Base-by-base conservation (phyloP, 2,888 invertebrate species). In the Apotomis turbidana region DNA sequence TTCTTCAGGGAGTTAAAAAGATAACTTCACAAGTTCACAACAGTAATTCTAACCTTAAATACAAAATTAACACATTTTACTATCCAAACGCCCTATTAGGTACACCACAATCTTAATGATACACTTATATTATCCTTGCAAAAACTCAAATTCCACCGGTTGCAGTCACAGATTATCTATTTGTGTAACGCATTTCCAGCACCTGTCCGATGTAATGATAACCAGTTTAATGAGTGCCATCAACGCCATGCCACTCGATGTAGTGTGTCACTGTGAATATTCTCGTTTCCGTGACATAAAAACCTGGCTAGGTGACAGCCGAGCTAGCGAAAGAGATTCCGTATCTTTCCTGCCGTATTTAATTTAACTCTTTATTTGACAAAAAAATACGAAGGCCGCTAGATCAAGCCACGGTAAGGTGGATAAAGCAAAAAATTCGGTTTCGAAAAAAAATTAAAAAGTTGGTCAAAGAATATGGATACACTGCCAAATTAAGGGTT, bases 151-250 rank as follows among this genome's bases (percentile, higher is more conserved):
- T 82, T 80, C 76, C 80, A 80, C 81, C 80, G 78, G 79, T 81
- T 78, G 41, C 57, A 49, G 78, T 78, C 78, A 74, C 77, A 81
- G 85, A 89, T 87, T 86, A 85, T 80, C 81, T 81, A 81, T 79
- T 84, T 81, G 81, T 83, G 80, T 80, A 79, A 79, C 83, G 84
- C 87, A 88, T 88, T 88, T 87, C 83, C 79, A 83, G 75, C 91
- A 90, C 85, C 89, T 89, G 88, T 80, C 81, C 49, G 49, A 63
- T 36, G 71, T 70, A 82, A 82, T 27, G 27, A 84, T 84, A 86
- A 90, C 89, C 82, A 74, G 90, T 88, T 85, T 75, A 76, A 78
- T 86, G 41, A 41, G 41, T 83, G 81, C 81, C 76, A 70, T 74
- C 68, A 77, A 79, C 81, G 77, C 77, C 71, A 75, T 76, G 72